Evolutionary conservation across 2,888 invertebrate genomes (phyloP).

Genomic region (Lochmaea crataegi): DNA sequence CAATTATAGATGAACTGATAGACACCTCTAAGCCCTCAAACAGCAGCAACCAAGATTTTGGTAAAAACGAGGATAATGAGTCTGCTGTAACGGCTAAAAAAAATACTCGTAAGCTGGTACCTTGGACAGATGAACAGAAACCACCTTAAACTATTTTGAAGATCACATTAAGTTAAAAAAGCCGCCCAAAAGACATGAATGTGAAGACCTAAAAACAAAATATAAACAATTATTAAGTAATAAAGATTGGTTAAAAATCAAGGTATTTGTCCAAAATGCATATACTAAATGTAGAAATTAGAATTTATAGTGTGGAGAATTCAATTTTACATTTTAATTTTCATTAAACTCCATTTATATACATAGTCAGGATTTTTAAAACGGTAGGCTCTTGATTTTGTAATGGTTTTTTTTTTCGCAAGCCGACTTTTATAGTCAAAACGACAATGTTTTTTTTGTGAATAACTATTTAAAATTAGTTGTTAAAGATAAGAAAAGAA

Average conservation of each 20-base stretch:
- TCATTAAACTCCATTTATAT: no score
- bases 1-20: background rate
- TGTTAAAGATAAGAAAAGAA: no score
- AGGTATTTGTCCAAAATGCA: slow-evolving; percentile 42
- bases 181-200: slow-evolving; percentile 42
- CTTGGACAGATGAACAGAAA: slow-evolving; percentile 7
- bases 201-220: slow-evolving; percentile 29
- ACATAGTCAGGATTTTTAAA: no score
- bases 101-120: slow-evolving; percentile 1
- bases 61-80: background rate
- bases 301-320: background rate
- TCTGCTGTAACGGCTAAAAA: background rate
- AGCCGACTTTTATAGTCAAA: no score
- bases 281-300: slow-evolving; percentile 21
- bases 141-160: slow-evolving; percentile 19
- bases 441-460: no score
- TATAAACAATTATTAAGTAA: slow-evolving; percentile 36
- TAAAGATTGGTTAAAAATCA: slow-evolving; percentile 43
- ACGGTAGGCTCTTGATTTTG: no score
- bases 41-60: background rate
- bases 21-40: background rate
- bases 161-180: slow-evolving; percentile 33
- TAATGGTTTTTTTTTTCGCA: no score
- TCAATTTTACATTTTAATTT: no score
- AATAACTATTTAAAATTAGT: no score